Percentiles rank a stretch among this genome's conserved stretches.
Conservation (phyloP, 1,140 invertebrate species). For the Drosophila nasuta region DNA sequence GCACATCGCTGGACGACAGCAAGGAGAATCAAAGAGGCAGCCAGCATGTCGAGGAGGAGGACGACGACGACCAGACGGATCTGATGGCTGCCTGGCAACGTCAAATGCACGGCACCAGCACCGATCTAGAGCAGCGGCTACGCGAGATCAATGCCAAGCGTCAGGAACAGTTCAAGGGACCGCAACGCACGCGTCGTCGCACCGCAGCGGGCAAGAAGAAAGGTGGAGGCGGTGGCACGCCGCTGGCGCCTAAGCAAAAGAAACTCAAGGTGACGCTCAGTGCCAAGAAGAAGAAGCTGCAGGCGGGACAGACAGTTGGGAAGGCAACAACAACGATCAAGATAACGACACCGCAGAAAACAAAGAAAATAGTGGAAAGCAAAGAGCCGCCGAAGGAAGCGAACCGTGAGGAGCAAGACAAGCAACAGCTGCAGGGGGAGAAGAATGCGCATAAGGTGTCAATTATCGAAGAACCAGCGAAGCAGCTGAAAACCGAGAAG, state of each 20-base stretch:
- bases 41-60: neutral
- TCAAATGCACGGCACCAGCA: conserved; percentile 51
- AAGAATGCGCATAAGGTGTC: neutral
- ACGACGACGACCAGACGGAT: conserved; percentile 36
- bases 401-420: conserved; percentile 3
- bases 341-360: conserved; percentile 65
- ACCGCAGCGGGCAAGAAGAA: conserved; percentile 29
- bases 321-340: conserved; percentile 53
- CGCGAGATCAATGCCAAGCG: conserved; percentile 72
- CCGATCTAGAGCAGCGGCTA: conserved; percentile 68
- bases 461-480: neutral
- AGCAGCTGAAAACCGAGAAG: neutral
- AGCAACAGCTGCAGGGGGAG: neutral
- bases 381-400: neutral
- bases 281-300: conserved; percentile 20
- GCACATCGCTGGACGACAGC: conserved; percentile 50
- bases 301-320: neutral
- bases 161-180: conserved; percentile 17
- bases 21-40: conserved; percentile 36
- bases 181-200: conserved; percentile 8
- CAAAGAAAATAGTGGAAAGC: conserved; percentile 33
- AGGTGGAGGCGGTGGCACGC: neutral
- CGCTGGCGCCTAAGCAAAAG: conserved; percentile 20
- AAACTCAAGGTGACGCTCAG: conserved; percentile 11
- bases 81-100: conserved; percentile 68